Percentiles rank a stretch among this genome's conserved stretches.
phyloP scores from a whole-genome alignment of 2,113 vertebrate species.

The Catharus fuscescens region DNA sequence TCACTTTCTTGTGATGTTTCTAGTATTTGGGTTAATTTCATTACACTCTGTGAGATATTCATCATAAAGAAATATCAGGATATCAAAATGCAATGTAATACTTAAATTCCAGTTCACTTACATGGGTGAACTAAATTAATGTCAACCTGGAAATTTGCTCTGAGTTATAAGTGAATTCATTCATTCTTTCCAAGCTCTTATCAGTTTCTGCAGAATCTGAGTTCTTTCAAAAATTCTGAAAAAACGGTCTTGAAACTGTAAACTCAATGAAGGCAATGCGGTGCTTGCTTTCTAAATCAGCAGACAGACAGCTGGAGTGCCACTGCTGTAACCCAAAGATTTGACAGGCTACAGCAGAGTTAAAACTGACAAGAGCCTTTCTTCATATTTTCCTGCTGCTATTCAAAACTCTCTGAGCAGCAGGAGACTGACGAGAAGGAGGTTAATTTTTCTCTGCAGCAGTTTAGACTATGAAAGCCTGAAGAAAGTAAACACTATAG shows the following conservation, averaged over 20 bases:
- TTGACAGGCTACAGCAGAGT: constrained; percentile 56
- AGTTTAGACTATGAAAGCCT: neutral
- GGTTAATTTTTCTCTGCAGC: constrained; percentile 42
- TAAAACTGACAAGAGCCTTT: constrained; percentile 58
- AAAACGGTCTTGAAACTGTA: neutral
- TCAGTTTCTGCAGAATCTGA: constrained; percentile 22
- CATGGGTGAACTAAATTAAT: constrained; percentile 42
- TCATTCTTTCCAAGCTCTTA: constrained; percentile 4
- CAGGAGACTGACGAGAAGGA: constrained; percentile 37
- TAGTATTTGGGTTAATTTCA: constrained; percentile 46
- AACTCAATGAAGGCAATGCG: neutral
- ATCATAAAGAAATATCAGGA: constrained; percentile 55
- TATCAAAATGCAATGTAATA: constrained; percentile 47
- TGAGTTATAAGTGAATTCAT: constrained; percentile 28
- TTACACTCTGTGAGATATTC: constrained; percentile 29
- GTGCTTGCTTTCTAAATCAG: constrained; percentile 21
- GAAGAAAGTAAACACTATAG: constrained; percentile 22
- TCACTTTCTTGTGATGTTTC: constrained; percentile 43
- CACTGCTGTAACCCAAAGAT: constrained; percentile 37
- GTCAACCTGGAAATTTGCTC: constrained; percentile 25
- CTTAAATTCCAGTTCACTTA: constrained; percentile 42
- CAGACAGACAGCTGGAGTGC: constrained; percentile 39
- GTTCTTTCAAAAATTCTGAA: neutral
- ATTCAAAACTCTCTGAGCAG: constrained; percentile 43
- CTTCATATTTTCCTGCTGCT: constrained; percentile 64